Evolutionary conservation across 2,888 invertebrate genomes (phyloP).

Genomic region (Apodemia mormo): DNA sequence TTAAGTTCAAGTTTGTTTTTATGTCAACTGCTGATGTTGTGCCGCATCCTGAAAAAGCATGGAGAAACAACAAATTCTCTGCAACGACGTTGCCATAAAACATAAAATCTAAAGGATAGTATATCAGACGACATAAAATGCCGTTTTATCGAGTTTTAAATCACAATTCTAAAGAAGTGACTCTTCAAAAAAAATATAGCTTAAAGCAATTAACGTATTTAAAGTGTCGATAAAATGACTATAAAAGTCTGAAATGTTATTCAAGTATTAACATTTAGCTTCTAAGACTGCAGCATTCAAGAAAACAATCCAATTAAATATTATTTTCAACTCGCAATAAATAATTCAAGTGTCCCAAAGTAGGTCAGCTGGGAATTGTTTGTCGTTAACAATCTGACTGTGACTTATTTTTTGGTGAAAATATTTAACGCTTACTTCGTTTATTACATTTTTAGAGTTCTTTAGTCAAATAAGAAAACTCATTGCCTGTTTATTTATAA

Average conservation of each 20-base stretch:
- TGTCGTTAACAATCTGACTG: slow-evolving; percentile 24
- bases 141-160: too few species aligned
- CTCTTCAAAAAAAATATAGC: too few species aligned
- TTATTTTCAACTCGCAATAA: slow-evolving; percentile 27
- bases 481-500: too few species aligned
- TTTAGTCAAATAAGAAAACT: not conserved
- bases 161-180: too few species aligned
- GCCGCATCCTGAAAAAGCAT: too few species aligned
- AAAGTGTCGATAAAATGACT: not conserved
- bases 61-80: too few species aligned
- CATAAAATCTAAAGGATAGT: too few species aligned
- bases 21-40: too few species aligned
- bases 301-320: slow-evolving; percentile 27
- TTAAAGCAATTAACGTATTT: not conserved
- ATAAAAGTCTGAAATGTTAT: not conserved
- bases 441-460: slow-evolving; percentile 15
- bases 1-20: too few species aligned
- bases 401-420: slow-evolving; percentile 20
- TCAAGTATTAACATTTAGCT: slow-evolving; percentile 18
- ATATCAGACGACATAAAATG: too few species aligned
- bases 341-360: slow-evolving; percentile 26
- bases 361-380: slow-evolving; percentile 27
- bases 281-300: slow-evolving; percentile 21
- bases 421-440: slow-evolving; percentile 19
- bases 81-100: too few species aligned